Percentiles rank a stretch among this genome's conserved stretches.
phyloP scores from a whole-genome alignment of 2,797 vertebrate genomes.

The Cryptoblepharus egeriae region DNA sequence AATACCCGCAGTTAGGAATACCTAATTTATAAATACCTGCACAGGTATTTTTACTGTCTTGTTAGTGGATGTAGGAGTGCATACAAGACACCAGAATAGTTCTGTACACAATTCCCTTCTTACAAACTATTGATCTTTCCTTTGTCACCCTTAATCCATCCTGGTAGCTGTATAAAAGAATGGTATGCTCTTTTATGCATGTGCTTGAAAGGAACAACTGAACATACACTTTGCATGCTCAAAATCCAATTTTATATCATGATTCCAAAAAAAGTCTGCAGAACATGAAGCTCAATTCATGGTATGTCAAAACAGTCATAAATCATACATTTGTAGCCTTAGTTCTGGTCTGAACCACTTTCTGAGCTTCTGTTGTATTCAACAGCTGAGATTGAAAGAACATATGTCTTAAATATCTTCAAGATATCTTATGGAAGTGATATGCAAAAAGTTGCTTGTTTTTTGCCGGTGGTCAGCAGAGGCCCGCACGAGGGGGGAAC shows the following conservation, averaged over 20 bases:
- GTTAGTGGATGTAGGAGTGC: neutral
- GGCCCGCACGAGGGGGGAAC: neutral
- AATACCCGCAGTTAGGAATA: too few species aligned
- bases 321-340: neutral
- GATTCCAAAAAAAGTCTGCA: neutral
- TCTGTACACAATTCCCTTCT: neutral
- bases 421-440: conserved; percentile 14
- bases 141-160: neutral
- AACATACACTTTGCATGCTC: neutral
- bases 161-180: too few species aligned
- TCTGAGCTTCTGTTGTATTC: too few species aligned
- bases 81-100: neutral
- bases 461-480: neutral
- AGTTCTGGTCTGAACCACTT: neutral
- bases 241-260: neutral
- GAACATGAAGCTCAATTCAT: neutral
- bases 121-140: neutral
- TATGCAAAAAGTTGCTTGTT: neutral
- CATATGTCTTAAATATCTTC: neutral
- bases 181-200: too few species aligned
- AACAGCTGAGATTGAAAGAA: neutral
- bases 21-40: too few species aligned
- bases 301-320: neutral
- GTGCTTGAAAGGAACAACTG: too few species aligned
- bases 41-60: neutral